phyloP scores from a whole-genome alignment of 2,888 invertebrate species.

The Drosophila phalerata region DNA sequence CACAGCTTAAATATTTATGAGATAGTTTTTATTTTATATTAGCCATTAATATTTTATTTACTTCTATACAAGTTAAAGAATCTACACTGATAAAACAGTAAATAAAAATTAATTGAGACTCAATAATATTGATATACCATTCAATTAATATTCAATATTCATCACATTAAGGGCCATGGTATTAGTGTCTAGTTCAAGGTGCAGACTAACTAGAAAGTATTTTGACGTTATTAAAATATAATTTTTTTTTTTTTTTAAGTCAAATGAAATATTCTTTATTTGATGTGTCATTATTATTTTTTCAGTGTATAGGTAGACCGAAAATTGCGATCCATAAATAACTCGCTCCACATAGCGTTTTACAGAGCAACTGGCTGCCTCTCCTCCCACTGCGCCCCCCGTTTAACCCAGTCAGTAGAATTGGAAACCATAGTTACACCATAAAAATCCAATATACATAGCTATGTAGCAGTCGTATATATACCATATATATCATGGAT shows the following conservation, averaged over 20 bases:
- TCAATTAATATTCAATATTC: too few relatives aligned
- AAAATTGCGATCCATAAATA: conserved; percentile 66
- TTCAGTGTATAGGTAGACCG: conserved; percentile 12
- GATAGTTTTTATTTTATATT: conserved; percentile 67
- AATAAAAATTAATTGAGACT: neutral
- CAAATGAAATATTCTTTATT: neutral
- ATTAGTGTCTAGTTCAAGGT: too few relatives aligned
- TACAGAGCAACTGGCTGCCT: conserved; percentile 19
- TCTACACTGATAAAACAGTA: conserved; percentile 2
- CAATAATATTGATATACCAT: too few relatives aligned
- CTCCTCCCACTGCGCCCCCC: neutral
- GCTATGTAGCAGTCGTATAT: conserved; percentile 38
- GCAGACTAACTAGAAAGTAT: too few relatives aligned
- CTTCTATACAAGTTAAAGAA: neutral
- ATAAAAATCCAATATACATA: conserved; percentile 76
- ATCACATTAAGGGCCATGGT: too few relatives aligned
- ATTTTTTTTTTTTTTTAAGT: neutral
- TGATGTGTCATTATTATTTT: neutral
- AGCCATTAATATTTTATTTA: conserved; percentile 67
- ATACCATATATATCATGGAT: conserved; percentile 43
- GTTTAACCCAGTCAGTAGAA: conserved; percentile 20
- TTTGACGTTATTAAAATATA: neutral
- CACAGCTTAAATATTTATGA: conserved; percentile 57
- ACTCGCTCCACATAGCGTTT: conserved; percentile 48
- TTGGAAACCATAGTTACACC: conserved; percentile 74